Conservation (phyloP, 1,140 invertebrate species). For the Carposina sasakii region DNA sequence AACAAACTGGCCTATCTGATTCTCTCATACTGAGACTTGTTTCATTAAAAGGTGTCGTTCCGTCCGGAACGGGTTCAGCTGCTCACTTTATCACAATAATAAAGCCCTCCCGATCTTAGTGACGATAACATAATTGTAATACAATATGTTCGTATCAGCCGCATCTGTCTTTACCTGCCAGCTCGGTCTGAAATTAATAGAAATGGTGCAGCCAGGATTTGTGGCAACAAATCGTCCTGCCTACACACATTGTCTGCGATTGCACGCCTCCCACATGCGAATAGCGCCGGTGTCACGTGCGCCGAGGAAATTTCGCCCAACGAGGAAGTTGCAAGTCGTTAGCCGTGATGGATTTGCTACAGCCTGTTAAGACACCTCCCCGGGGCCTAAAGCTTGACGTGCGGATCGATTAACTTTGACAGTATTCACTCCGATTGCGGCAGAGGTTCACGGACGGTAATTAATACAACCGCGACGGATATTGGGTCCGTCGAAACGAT, state of each 20-base stretch:
- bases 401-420: constrained; percentile 62
- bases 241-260: constrained; percentile 21
- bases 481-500: constrained; percentile 35
- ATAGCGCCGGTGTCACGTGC: constrained; percentile 20
- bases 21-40: constrained; percentile 43
- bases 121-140: constrained; percentile 63
- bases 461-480: constrained; percentile 41
- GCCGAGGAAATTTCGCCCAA: constrained; percentile 23
- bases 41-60: constrained; percentile 60
- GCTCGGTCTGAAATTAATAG: constrained; percentile 12
- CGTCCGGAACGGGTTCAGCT: constrained; percentile 47
- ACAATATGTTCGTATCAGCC: constrained; percentile 49
- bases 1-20: too few relatives aligned
- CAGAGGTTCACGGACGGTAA: constrained; percentile 45
- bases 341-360: constrained; percentile 23
- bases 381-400: constrained; percentile 33
- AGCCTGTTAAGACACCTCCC: constrained; percentile 29
- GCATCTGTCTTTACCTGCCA: constrained; percentile 36
- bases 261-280: constrained; percentile 14
- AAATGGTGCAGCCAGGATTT: constrained; percentile 7
- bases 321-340: constrained; percentile 31
- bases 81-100: constrained; percentile 57
- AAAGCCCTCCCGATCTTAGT: constrained; percentile 47
- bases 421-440: constrained; percentile 45
- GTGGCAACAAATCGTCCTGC: constrained; percentile 28